Percentiles rank a stretch among this genome's conserved stretches.
phyloP scores from a whole-genome alignment of 2,113 vertebrate species.

The Misgurnus mizolepis region DNA sequence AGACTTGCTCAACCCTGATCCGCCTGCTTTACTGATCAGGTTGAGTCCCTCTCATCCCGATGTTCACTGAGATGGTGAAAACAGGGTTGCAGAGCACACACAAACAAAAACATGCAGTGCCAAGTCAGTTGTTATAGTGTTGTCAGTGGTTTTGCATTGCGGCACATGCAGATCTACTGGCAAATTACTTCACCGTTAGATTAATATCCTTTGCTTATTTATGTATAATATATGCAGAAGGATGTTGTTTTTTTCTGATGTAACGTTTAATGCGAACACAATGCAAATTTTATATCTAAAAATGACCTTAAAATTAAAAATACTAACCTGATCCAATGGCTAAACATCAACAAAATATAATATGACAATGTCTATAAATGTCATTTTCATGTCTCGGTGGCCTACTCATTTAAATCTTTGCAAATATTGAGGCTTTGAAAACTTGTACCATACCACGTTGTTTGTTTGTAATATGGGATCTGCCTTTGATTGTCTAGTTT shows the following conservation, averaged over 20 bases:
- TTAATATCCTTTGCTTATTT: conserved; percentile 28
- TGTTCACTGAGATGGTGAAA: conserved; percentile 24
- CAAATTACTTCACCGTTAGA: conserved; percentile 18
- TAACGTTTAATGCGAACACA: background rate
- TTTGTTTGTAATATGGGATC: conserved; percentile 9
- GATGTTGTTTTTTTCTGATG: background rate
- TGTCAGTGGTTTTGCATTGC: background rate
- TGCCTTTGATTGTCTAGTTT: background rate
- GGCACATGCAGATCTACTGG: conserved; percentile 1
- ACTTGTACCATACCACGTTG: conserved; percentile 53
- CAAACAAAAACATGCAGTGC: conserved; percentile 29
- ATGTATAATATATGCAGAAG: conserved; percentile 14
- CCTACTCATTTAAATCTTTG: background rate
- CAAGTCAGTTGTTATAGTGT: conserved; percentile 30
- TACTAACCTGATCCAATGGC: background rate
- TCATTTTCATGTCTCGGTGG: background rate
- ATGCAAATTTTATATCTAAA: conserved; percentile 7
- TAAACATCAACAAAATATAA: background rate
- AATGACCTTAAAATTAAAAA: background rate
- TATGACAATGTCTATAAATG: background rate
- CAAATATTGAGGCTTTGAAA: conserved; percentile 3
- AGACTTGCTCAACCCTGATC: conserved; percentile 42
- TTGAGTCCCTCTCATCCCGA: conserved; percentile 27
- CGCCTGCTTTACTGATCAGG: conserved; percentile 42
- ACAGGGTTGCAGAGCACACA: conserved; percentile 46